A percentile compares a stretch with the other conserved stretches of the same genome.
These are phyloP conservation scores for Hypomesus transpacificus DNA, from an alignment of 2,113 vertebrate genomes.

Conservation along the genomic window DNA sequence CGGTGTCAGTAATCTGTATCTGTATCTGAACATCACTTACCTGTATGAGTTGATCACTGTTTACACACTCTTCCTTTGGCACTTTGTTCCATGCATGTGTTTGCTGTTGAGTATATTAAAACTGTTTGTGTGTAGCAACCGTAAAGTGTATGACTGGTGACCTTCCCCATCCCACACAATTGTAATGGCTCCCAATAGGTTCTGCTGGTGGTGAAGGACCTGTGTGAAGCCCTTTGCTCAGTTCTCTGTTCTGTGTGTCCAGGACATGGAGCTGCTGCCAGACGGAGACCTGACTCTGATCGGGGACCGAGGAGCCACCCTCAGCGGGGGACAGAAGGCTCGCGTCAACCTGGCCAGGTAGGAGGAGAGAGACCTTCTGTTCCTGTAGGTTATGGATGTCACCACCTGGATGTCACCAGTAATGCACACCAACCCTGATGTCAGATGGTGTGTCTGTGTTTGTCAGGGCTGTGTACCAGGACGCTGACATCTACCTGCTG, in stretches of 20 bases:
- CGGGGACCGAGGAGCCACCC: conserved; percentile 81
- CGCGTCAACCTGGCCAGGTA: conserved; percentile 83
- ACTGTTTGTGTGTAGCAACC: too few species aligned
- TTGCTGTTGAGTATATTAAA: too few species aligned
- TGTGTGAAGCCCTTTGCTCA: neutral
- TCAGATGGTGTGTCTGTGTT: conserved; percentile 20
- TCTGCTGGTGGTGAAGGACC: neutral
- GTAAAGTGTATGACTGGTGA: too few species aligned
- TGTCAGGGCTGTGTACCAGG: conserved; percentile 82
- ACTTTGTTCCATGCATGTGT: too few species aligned
- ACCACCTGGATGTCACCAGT: neutral
- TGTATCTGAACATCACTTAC: too few species aligned
- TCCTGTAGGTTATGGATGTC: neutral
- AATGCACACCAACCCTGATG: neutral
- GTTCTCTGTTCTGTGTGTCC: neutral
- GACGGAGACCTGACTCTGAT: conserved; percentile 82
- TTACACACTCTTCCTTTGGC: too few species aligned
- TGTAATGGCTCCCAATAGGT: neutral
- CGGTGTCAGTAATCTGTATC: too few species aligned
- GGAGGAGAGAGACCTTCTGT: neutral
- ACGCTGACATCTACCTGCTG: conserved; percentile 85
- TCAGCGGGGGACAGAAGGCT: conserved; percentile 86
- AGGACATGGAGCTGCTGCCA: conserved; percentile 81
- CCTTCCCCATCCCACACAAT: too few species aligned
- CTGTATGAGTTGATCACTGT: too few species aligned